Base-by-base conservation (phyloP, 2,113 vertebrate species). In the Tauraco erythrolophus region DNA sequence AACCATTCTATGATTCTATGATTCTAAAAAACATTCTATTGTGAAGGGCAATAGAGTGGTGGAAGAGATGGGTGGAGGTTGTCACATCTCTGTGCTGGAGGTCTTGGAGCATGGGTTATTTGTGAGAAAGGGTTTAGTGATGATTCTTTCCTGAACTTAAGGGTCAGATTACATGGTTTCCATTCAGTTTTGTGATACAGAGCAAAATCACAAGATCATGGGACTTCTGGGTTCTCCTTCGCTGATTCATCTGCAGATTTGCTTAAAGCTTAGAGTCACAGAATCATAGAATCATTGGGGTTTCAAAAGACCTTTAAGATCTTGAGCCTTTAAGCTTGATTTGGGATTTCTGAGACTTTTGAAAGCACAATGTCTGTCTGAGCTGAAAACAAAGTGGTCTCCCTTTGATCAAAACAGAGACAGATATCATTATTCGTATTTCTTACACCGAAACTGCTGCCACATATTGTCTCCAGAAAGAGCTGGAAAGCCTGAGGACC, bases 61-160 rank as follows among this genome's bases (percentile, higher is more conserved):
- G 57, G 43, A 57, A 45, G 43, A 19, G 31, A 18, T 0, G 3
- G 12, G 14, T 23, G 28, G 35, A 66, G 31, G 41, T 18, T 2
- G 1, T 51, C 5, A 3, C 14, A 2, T 14, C 5, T 37, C 45
- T 39, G 0, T 27, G 13, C 39, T 41, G 71, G 43, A 75, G n/a
- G 30, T 17, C 41, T 43, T 7, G 25, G 71, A 58, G 61, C 27
- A 8, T 2, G 10, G 19, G 19, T 24, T 39, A 15, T 43, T 18
- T 14, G 21, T 24, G 7, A 82, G 45, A 23, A 54, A 41, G 14
- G 8, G 3, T 2, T 6, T 45, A 9, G 14, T 33, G 23, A 2
- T 17, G 46, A 54, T 56, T 31, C 68, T 19, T 43, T 45, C 57
- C 35, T 41, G n/a, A 46, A 41, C 46, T 39, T 6, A 8, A 11